Base-by-base conservation (phyloP, 2,888 invertebrate species). In the Alcis repandata region DNA sequence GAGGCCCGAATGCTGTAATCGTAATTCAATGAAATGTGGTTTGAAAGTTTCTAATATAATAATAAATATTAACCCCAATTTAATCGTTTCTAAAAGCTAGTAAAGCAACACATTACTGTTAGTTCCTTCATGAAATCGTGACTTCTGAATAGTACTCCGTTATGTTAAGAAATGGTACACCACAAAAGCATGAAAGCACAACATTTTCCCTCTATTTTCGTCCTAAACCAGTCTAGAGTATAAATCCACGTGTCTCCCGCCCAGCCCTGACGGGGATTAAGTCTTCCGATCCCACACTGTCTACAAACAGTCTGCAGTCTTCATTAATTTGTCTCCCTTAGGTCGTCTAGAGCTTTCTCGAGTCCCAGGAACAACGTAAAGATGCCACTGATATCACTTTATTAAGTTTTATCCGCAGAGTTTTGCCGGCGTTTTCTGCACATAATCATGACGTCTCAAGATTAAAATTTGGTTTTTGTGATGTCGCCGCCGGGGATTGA, bases 231-330 rank as follows among this genome's bases (percentile, higher is more conserved):
- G 27, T 62, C 49, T 40, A 3, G 36, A n/a, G 56, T 27, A 64
- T 59, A 64, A 59, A 63, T 59, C 32, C 53, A 41, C 59, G 40
- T 53, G 41, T 59, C 56, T 65, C 15, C 46, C 46, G 7, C 8
- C 43, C n/a, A 52, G 43, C 49, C 43, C 20, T 60, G 65, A 65
- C 65, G 51, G 10, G 60, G 65, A 65, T 65, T 65, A 65, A 65
- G 38, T 38, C 60, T 6, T 11, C 51, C 60, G 51, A 65, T 65
- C 40, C 56, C 8, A n/a, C 65, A 65, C 49, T 65, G 65, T 65
- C 60, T 56, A 51, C 57, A 49, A 40, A 48, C 53, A 46, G 56
- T 60, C 65, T 57, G 60, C 22, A 48, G 48, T 27, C 27, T 27
- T 38, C 59, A 65, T 57, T 60, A 60, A 60, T 65, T 65, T 52